Conservation (phyloP, 1,140 invertebrate species). For the Papilio dardanus region DNA sequence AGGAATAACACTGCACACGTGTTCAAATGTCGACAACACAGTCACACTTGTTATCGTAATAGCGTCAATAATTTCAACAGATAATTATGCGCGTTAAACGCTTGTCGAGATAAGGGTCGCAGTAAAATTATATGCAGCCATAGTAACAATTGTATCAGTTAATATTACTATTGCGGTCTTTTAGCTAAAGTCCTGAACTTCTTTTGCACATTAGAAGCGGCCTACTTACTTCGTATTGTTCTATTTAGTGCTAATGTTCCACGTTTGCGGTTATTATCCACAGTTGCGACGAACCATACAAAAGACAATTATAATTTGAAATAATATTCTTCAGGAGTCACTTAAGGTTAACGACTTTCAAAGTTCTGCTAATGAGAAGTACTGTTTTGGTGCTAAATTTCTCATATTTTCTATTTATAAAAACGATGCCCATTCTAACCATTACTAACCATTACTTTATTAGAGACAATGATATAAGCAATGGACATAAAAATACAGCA, state of each 20-base stretch:
- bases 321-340: constrained; percentile 14
- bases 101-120: constrained; percentile 30
- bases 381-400: neutral
- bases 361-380: neutral
- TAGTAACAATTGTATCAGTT: constrained; percentile 26
- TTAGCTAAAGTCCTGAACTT: constrained; percentile 25
- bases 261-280: constrained; percentile 32
- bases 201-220: constrained; percentile 30
- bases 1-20: constrained; percentile 11
- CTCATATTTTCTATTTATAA: neutral
- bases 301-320: constrained; percentile 34
- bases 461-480: neutral
- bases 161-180: neutral
- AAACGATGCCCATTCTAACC: neutral
- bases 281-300: constrained; percentile 21
- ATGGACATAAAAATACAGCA: neutral
- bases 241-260: neutral
- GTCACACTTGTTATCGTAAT: constrained; percentile 29
- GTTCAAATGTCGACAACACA: constrained; percentile 24
- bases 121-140: constrained; percentile 28
- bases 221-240: constrained; percentile 16
- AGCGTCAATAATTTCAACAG: constrained; percentile 31
- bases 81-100: constrained; percentile 32
- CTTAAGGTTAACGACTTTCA: constrained; percentile 13
- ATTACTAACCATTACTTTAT: constrained; percentile 26